Conservation (phyloP, 2,888 invertebrate genomes). For the Micropterix aruncella region DNA sequence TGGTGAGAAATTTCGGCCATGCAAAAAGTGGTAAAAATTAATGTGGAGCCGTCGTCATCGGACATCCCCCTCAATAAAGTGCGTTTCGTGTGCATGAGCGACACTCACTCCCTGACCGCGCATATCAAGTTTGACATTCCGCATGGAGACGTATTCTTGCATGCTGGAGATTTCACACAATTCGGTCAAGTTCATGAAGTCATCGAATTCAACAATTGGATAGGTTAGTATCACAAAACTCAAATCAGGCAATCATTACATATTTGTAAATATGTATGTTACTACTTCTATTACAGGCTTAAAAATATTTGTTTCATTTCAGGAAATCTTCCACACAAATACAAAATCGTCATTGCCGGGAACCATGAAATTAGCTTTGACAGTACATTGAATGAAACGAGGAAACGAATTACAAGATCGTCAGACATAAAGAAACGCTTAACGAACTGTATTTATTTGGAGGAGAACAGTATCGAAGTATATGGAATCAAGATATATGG, state of each 20-base stretch:
- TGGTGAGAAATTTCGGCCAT: constrained; percentile 53
- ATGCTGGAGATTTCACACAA: constrained; percentile 75
- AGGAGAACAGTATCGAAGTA: constrained; percentile 51
- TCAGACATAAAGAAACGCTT: constrained; percentile 48
- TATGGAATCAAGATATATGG: constrained; percentile 71
- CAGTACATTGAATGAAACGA: constrained; percentile 46
- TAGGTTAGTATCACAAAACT: too few relatives aligned
- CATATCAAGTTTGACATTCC: constrained; percentile 57
- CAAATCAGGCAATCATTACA: too few relatives aligned
- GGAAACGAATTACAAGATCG: constrained; percentile 36
- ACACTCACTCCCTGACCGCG: constrained; percentile 62
- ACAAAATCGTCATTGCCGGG: constrained; percentile 74
- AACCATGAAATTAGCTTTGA: constrained; percentile 81
- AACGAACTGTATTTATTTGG: constrained; percentile 64
- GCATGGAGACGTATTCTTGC: constrained; percentile 70
- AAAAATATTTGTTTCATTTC: too few relatives aligned
- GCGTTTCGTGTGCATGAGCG: constrained; percentile 74
- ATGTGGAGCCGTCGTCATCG: constrained; percentile 41
- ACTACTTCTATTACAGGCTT: too few relatives aligned
- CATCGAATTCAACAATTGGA: constrained; percentile 59
- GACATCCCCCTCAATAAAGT: constrained; percentile 45
- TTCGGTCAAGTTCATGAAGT: constrained; percentile 63
- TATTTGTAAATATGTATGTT: too few relatives aligned
- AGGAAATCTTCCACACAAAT: constrained; percentile 55
- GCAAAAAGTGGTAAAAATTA: constrained; percentile 53